Evolutionary conservation across 2,888 invertebrate species (phyloP).

Genomic region (Diploptera punctata): DNA sequence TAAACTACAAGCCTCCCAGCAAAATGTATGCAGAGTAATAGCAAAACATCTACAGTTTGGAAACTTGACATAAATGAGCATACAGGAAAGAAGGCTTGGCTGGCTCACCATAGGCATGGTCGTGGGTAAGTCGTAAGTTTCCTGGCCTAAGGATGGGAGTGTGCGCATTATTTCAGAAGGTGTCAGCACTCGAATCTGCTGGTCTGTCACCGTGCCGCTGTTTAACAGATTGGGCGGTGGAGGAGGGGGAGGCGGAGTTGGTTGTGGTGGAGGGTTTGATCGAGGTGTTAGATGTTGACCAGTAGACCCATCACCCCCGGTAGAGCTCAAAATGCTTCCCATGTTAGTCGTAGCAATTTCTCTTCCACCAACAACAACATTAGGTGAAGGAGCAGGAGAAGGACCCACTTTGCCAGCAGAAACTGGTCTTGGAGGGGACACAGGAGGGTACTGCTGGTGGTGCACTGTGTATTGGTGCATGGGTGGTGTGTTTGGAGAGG

Average conservation of each 20-base stretch:
- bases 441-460: slow-evolving; percentile 26
- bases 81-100: background rate
- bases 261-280: slow-evolving; percentile 45
- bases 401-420: background rate
- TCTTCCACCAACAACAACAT: slow-evolving; percentile 39
- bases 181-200: slow-evolving; percentile 87
- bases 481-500: slow-evolving; percentile 14
- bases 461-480: slow-evolving; percentile 52
- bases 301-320: slow-evolving; percentile 24
- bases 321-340: slow-evolving; percentile 35
- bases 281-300: slow-evolving; percentile 28
- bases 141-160: slow-evolving; percentile 82
- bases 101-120: slow-evolving; percentile 57
- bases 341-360: slow-evolving; percentile 22
- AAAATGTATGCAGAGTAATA: too few relatives aligned
- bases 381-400: slow-evolving; percentile 36
- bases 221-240: slow-evolving; percentile 31
- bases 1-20: too few relatives aligned
- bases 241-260: slow-evolving; percentile 42
- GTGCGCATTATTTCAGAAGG: slow-evolving; percentile 92
- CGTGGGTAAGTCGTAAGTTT: slow-evolving; percentile 64
- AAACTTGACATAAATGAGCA: too few relatives aligned
- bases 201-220: slow-evolving; percentile 61
- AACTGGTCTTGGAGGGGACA: slow-evolving; percentile 30
- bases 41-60: too few relatives aligned